Evolutionary conservation across 2,113 vertebrate genomes (phyloP).

Genomic region (Carollia perspicillata): DNA sequence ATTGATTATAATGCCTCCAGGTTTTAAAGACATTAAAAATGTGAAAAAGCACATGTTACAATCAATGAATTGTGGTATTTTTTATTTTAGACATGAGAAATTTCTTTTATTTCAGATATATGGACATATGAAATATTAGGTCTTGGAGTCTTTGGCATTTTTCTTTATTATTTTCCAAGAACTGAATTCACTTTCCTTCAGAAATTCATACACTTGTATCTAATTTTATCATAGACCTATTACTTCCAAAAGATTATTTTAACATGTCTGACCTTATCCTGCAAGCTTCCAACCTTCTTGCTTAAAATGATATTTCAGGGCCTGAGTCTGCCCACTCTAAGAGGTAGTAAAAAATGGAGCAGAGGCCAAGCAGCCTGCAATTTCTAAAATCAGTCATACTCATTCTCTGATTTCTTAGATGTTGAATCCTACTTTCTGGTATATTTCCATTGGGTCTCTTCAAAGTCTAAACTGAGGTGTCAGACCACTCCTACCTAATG

Average conservation of each 20-base stretch:
- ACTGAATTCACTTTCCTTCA: conserved; percentile 12
- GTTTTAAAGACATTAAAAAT: background rate
- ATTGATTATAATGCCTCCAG: background rate
- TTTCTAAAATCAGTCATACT: background rate
- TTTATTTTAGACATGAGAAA: conserved; percentile 20
- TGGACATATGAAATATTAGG: background rate
- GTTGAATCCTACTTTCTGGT: background rate
- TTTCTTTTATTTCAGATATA: conserved; percentile 16
- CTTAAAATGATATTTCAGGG: background rate
- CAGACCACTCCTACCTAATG: background rate
- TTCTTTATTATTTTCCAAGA: conserved; percentile 43
- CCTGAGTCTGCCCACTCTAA: background rate
- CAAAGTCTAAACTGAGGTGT: background rate
- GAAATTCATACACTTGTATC: background rate
- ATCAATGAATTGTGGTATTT: background rate
- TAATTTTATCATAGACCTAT: background rate
- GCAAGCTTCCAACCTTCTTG: background rate
- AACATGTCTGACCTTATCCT: conserved; percentile 12
- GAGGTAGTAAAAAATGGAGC: background rate
- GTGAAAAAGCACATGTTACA: background rate
- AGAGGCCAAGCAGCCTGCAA: background rate
- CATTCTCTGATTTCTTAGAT: background rate
- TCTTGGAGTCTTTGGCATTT: background rate
- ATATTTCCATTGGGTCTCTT: background rate
- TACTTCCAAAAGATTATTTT: conserved; percentile 33